Conservation (phyloP, 2,113 vertebrate genomes). For the Vanacampus margaritifer region DNA sequence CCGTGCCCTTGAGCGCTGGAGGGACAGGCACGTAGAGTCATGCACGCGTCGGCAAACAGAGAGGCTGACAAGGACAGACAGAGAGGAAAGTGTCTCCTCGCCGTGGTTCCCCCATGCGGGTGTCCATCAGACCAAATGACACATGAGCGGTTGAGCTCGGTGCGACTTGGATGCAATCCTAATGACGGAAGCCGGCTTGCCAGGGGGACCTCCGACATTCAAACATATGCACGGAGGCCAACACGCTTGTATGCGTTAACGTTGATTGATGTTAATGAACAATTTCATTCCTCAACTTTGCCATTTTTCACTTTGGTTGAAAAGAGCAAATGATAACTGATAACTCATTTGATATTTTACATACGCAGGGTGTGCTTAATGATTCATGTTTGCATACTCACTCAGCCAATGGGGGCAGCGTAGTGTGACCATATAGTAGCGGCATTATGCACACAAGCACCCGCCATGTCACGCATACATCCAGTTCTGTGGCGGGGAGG, state of each 20-base stretch:
- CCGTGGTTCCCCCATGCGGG: conserved; percentile 38
- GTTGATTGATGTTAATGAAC: neutral
- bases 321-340: neutral
- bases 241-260: conserved; percentile 5
- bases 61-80: conserved; percentile 42
- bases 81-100: conserved; percentile 38
- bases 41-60: conserved; percentile 41
- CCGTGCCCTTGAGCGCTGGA: conserved; percentile 44
- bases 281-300: neutral
- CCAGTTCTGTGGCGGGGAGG: neutral
- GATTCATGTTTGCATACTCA: conserved; percentile 50
- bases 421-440: conserved; percentile 19
- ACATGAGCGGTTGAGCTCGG: conserved; percentile 53
- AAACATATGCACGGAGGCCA: conserved; percentile 25
- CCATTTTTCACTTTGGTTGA: neutral
- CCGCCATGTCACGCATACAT: conserved; percentile 8
- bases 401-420: conserved; percentile 20
- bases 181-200: conserved; percentile 46
- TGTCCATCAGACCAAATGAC: conserved; percentile 65
- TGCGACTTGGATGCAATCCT: conserved; percentile 53
- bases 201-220: conserved; percentile 20
- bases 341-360: neutral
- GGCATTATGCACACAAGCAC: conserved; percentile 10
- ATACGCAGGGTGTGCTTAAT: conserved; percentile 43
- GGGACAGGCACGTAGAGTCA: conserved; percentile 43